Evolutionary conservation across 2,113 vertebrate genomes (phyloP), one percentile per base, ranked within the genome.

Genomic region (Felis chaus): DNA sequence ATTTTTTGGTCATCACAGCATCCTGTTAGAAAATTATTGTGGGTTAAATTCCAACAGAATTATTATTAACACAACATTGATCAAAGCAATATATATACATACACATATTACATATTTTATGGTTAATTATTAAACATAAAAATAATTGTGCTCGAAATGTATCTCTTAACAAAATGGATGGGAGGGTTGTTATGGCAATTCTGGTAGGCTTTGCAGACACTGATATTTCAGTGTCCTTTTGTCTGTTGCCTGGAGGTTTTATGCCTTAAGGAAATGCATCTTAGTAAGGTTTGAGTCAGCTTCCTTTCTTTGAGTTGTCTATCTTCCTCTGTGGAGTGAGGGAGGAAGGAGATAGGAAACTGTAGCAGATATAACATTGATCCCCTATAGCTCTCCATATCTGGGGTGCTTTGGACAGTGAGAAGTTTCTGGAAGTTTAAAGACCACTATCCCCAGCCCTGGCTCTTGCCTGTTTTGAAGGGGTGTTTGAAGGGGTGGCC

Each of bases 81-180:
- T 88, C 21, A 69, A 84, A 80, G 45, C 39, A 61, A 69, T 76
- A 80, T 66, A 86, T 21, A 45, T 31, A 65, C 18, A 53, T 14
- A 71, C 3, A 50, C 5, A 94, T 8, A 45, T 31, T 63, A 27
- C 53, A 36, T 83, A 68, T 89, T 96, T 97, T 92, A 74, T 79
- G 55, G 66, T 95, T 94, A 91, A 94, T 93, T 95, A 86, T 83
- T 76, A 91, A 94, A 61, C 73, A 68, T 69, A 93, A 84, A 92
- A 87, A 69, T 65, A 91, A 65, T 95, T 81, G 25, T 55, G 14
- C 69, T 93, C 21, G 21, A 89, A 89, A 80, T 79, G 11, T 76
- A 19, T 88, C 48, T 92, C 27, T 63, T 79, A 33, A 31, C 78
- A 57, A 94, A 82, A 63, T 61, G 31, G 36, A 48, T n/a, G 63